phyloP scores from a whole-genome alignment of 2,888 invertebrate species.

The Agrypnus murinus region DNA sequence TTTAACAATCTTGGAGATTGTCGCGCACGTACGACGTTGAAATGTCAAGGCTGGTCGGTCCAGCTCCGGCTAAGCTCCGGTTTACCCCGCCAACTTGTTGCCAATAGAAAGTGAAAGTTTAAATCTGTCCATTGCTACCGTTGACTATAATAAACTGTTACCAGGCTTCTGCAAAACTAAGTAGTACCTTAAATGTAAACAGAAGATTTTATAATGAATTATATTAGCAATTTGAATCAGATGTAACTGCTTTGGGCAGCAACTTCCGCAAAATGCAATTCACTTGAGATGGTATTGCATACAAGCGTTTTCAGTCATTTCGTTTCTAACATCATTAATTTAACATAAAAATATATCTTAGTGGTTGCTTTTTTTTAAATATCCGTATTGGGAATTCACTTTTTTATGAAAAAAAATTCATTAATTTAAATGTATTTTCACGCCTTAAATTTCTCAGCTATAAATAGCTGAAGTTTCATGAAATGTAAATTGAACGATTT shows the following conservation, averaged over 20 bases:
- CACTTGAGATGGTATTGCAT: too few relatives aligned
- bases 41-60: conserved; percentile 67
- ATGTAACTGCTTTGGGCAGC: not conserved
- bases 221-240: conserved; percentile 6
- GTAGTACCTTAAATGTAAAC: conserved; percentile 5
- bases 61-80: conserved; percentile 63
- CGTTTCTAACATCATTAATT: too few relatives aligned
- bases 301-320: too few relatives aligned
- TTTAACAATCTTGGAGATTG: conserved; percentile 61
- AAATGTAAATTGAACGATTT: too few relatives aligned
- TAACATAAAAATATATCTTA: too few relatives aligned
- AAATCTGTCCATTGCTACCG: conserved; percentile 50
- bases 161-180: conserved; percentile 30
- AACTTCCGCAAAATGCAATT: conserved; percentile 7
- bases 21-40: conserved; percentile 64
- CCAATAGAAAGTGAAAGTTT: conserved; percentile 62
- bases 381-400: too few relatives aligned
- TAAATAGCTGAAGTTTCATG: too few relatives aligned
- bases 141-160: conserved; percentile 38
- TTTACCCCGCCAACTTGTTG: conserved; percentile 58
- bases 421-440: too few relatives aligned
- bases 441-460: too few relatives aligned
- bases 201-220: conserved; percentile 19
- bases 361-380: too few relatives aligned
- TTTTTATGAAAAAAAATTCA: too few relatives aligned